Conservation (phyloP, 1,140 invertebrate genomes). For the Trichogramma pretiosum region DNA sequence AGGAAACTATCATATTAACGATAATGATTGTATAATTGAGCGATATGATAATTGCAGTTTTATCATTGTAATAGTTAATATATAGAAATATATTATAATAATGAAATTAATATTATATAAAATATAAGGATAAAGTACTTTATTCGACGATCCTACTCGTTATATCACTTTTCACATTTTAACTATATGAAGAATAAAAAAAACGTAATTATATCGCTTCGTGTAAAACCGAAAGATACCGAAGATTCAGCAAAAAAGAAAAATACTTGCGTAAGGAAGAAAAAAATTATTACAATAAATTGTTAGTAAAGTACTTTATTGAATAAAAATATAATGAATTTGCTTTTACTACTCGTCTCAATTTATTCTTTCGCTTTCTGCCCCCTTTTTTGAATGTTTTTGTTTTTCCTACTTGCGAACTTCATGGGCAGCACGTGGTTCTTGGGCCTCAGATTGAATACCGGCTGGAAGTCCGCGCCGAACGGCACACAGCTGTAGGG, state of each 20-base stretch:
- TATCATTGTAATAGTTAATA: constrained; percentile 21
- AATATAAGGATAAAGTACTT: constrained; percentile 20
- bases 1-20: constrained; percentile 21
- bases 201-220: constrained; percentile 10
- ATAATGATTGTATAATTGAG: constrained; percentile 29
- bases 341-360: too few species aligned
- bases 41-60: constrained; percentile 26
- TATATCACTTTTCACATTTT: constrained; percentile 13
- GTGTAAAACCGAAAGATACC: constrained; percentile 4
- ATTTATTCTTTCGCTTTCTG: too few species aligned
- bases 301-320: constrained; percentile 21
- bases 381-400: too few species aligned
- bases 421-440: too few species aligned
- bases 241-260: constrained; percentile 6
- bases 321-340: too few species aligned
- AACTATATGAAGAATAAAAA: too few species aligned
- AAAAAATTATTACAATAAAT: constrained; percentile 17
- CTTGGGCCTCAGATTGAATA: too few species aligned
- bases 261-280: constrained; percentile 9
- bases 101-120: constrained; percentile 18
- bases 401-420: too few species aligned
- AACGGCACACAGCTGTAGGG: too few species aligned
- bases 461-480: too few species aligned
- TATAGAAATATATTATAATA: constrained; percentile 20
- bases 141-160: constrained; percentile 15